These are phyloP conservation scores for Danio choprae DNA, from an alignment of 2,797 vertebrate genomes.

Conservation along the genomic window DNA sequence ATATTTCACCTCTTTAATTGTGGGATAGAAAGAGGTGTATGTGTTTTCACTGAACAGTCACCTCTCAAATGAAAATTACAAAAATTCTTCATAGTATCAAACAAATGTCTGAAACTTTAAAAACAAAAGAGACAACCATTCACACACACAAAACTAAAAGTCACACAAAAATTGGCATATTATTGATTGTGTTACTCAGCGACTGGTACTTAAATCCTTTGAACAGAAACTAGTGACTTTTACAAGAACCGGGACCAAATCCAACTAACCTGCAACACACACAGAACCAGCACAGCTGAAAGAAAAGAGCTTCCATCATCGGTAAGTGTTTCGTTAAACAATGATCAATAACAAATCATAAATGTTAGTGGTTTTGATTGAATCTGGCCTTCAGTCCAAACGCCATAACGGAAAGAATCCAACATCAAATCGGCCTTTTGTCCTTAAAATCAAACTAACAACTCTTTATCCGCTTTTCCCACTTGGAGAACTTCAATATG, in stretches of 20 bases:
- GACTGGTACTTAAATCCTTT: conserved; percentile 79
- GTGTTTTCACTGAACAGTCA: conserved; percentile 62
- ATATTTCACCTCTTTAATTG: conserved; percentile 76
- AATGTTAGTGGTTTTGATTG: conserved; percentile 48
- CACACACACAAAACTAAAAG: conserved; percentile 65
- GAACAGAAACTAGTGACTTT: conserved; percentile 82
- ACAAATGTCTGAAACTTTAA: conserved; percentile 82
- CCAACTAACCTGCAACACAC: conserved; percentile 50
- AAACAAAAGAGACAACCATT: conserved; percentile 67
- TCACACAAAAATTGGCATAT: conserved; percentile 83
- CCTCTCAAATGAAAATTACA: conserved; percentile 80
- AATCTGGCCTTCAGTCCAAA: conserved; percentile 72
- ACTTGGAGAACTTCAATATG: neutral
- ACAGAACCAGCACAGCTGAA: conserved; percentile 46
- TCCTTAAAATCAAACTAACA: neutral
- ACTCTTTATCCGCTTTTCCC: neutral
- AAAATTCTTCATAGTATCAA: conserved; percentile 84
- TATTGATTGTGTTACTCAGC: conserved; percentile 81
- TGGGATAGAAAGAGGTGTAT: conserved; percentile 72
- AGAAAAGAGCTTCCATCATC: conserved; percentile 48
- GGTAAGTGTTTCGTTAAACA: conserved; percentile 66
- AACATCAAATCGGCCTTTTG: conserved; percentile 58
- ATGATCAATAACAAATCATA: conserved; percentile 47
- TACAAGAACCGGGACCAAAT: conserved; percentile 50
- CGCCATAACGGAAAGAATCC: conserved; percentile 68